Evolutionary conservation across 2,797 vertebrate genomes (phyloP).

Genomic region (Bryconaethiops microstoma): DNA sequence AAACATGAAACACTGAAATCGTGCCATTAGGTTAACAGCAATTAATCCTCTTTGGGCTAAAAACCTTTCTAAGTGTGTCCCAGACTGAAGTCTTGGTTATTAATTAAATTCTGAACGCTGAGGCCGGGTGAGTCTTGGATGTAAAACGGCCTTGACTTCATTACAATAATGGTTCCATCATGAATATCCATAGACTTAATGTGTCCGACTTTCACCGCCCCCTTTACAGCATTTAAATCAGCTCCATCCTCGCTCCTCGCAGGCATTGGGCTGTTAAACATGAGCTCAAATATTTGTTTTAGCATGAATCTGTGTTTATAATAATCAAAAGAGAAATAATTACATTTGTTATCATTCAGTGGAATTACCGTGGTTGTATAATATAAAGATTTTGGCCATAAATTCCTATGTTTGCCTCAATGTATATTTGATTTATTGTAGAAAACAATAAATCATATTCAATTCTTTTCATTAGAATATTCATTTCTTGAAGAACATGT

Average conservation of each 20-base stretch:
- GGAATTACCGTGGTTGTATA: no score
- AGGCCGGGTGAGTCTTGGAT: background rate
- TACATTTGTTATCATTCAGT: no score
- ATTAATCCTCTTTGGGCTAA: background rate
- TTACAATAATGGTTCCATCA: conserved; percentile 7
- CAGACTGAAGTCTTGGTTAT: conserved; percentile 6
- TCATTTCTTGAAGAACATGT: no score
- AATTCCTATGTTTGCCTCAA: no score
- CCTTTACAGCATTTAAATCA: background rate
- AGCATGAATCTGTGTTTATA: no score
- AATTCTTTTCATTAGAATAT: no score
- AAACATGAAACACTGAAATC: background rate
- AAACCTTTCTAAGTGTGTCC: background rate
- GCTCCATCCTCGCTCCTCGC: background rate
- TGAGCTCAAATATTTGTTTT: no score
- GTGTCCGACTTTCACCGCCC: background rate
- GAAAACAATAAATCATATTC: no score
- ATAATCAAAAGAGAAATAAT: no score
- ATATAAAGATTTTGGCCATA: no score
- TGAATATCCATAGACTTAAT: background rate
- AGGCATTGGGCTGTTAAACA: no score
- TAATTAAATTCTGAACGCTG: background rate
- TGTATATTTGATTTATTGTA: no score
- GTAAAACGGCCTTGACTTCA: background rate
- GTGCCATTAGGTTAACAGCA: background rate